phyloP scores from a whole-genome alignment of 2,113 vertebrate species.

The Peromyscus maniculatus region DNA sequence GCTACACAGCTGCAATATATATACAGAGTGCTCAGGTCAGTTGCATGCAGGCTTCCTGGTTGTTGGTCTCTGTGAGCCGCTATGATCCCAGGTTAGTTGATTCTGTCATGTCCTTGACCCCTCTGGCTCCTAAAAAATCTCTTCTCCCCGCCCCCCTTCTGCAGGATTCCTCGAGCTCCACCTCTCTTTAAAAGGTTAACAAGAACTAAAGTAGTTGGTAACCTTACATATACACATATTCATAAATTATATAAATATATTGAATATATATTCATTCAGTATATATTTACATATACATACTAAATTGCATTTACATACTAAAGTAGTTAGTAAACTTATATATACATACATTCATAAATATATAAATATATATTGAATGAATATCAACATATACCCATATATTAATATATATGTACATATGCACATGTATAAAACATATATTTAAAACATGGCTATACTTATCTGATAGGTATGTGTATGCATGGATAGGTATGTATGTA shows the following conservation, averaged over 20 bases:
- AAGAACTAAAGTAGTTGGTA: slow-evolving; percentile 22
- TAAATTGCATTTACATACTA: background rate
- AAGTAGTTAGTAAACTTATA: background rate
- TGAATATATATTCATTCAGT: background rate
- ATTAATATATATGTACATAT: background rate
- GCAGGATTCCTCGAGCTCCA: background rate
- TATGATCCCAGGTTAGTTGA: background rate
- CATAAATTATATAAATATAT: background rate
- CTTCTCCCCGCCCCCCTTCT: background rate
- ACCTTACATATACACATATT: background rate
- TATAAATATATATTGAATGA: too few species aligned
- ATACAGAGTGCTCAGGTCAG: background rate
- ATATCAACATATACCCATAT: background rate
- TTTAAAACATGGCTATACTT: too few species aligned
- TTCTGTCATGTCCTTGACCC: background rate
- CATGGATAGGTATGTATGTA: background rate
- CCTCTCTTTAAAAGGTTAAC: slow-evolving; percentile 35
- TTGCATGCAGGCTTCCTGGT: background rate
- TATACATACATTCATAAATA: background rate
- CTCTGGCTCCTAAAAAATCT: background rate
- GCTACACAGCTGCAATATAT: background rate
- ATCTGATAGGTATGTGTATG: background rate
- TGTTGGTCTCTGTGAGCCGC: background rate
- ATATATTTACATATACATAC: background rate
- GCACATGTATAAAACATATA: background rate